Evolutionary conservation across 2,888 invertebrate species (phyloP).

Genomic region (Agrilus cyanescens): DNA sequence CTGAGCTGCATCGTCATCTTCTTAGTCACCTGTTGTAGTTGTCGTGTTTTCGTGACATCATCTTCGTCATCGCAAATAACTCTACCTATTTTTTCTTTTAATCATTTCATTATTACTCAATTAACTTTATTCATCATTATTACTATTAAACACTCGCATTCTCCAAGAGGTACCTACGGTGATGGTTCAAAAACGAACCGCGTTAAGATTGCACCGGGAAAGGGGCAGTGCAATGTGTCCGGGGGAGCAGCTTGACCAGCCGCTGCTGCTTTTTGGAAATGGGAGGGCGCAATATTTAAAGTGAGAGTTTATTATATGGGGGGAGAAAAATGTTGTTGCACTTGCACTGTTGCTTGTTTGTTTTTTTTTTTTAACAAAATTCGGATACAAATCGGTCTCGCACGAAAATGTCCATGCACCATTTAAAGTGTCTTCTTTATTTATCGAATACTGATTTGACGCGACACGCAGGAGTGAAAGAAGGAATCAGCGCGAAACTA

Average conservation of each 20-base stretch:
- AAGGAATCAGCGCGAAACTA: too few relatives aligned
- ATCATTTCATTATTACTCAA: slow-evolving; percentile 6
- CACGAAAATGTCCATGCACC: too few relatives aligned
- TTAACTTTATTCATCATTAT: slow-evolving; percentile 6
- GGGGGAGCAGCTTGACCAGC: neutral
- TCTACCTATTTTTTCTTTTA: slow-evolving; percentile 1
- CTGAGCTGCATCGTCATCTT: slow-evolving; percentile 25
- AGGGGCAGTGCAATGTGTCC: slow-evolving; percentile 21
- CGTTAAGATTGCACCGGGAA: neutral
- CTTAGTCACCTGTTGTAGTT: neutral
- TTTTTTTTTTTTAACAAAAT: too few relatives aligned
- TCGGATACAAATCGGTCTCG: too few relatives aligned
- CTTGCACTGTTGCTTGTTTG: too few relatives aligned
- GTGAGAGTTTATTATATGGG: too few relatives aligned
- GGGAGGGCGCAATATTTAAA: too few relatives aligned
- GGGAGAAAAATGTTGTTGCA: too few relatives aligned
- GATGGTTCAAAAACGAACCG: slow-evolving; percentile 31
- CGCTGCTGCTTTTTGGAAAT: too few relatives aligned
- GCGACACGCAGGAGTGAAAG: too few relatives aligned
- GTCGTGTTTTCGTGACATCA: neutral
- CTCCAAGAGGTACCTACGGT: slow-evolving; percentile 34
- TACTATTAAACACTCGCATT: slow-evolving; percentile 31
- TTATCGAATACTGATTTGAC: too few relatives aligned
- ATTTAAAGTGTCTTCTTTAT: too few relatives aligned
- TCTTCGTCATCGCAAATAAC: neutral